phyloP scores from a whole-genome alignment of 2,113 vertebrate species.

The Erythrocebus patas region DNA sequence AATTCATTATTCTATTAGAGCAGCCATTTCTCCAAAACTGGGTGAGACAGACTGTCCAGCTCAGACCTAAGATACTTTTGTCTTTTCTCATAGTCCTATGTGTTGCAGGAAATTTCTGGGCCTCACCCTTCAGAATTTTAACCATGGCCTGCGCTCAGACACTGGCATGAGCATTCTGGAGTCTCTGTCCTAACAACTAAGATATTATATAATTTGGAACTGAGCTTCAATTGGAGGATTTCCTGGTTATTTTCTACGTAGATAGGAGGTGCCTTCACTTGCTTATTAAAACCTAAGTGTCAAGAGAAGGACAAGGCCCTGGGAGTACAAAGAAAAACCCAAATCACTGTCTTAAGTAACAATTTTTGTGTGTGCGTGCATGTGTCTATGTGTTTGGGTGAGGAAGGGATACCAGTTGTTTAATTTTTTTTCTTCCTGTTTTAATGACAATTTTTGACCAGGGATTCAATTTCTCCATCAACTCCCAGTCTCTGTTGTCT shows the following conservation, averaged over 20 bases:
- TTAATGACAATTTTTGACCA: background rate
- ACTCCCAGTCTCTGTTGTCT: background rate
- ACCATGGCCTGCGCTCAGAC: background rate
- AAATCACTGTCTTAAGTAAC: background rate
- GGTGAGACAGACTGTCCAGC: background rate
- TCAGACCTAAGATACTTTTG: background rate
- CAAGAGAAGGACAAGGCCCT: background rate
- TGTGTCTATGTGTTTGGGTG: background rate
- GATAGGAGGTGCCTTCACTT: background rate
- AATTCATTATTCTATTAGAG: background rate
- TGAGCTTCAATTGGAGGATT: background rate
- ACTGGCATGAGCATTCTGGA: background rate
- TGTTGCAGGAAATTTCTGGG: background rate
- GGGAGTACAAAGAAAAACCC: background rate
- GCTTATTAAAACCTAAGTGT: background rate
- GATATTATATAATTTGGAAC: background rate
- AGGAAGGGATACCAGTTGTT: background rate
- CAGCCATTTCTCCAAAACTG: background rate
- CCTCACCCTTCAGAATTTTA: background rate
- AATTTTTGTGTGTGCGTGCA: background rate
- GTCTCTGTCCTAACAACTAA: background rate
- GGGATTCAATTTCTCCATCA: background rate
- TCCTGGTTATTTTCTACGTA: background rate
- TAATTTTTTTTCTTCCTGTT: background rate
- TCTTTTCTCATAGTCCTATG: background rate